Conservation (phyloP, 2,888 invertebrate genomes). For the Eupithecia insigniata region DNA sequence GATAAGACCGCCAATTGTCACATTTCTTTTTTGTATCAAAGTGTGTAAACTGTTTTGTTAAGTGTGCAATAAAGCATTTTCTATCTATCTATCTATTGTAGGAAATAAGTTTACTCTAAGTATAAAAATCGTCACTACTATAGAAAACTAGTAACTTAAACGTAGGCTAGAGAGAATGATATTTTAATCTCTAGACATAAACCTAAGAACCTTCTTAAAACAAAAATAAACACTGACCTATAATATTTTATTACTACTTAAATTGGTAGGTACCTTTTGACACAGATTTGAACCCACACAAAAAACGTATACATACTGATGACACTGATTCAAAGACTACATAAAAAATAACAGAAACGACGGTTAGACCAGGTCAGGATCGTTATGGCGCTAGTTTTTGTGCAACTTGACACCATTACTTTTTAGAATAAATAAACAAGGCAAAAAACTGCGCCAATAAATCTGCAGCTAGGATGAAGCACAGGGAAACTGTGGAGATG, state of each 20-base stretch:
- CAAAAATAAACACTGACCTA: conserved; percentile 6
- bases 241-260: conserved; percentile 17
- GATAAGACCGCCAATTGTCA: too few species aligned
- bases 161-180: background rate
- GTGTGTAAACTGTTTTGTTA: too few species aligned
- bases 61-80: too few species aligned
- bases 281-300: conserved; percentile 23
- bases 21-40: too few species aligned
- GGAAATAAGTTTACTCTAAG: too few species aligned
- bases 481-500: conserved; percentile 49
- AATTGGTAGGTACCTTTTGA: conserved; percentile 15
- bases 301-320: conserved; percentile 17
- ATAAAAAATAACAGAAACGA: conserved; percentile 33
- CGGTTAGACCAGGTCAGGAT: conserved; percentile 43
- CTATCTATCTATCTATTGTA: too few species aligned
- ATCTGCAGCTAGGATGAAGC: conserved; percentile 61
- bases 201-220: background rate
- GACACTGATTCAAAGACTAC: conserved; percentile 26
- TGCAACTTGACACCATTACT: conserved; percentile 69
- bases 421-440: conserved; percentile 69
- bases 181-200: background rate
- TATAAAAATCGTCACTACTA: background rate
- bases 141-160: background rate
- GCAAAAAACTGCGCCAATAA: conserved; percentile 66
- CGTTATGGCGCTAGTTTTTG: conserved; percentile 55